phyloP scores from a whole-genome alignment of 1,140 invertebrate genomes.

The Heliothis subflexa region DNA sequence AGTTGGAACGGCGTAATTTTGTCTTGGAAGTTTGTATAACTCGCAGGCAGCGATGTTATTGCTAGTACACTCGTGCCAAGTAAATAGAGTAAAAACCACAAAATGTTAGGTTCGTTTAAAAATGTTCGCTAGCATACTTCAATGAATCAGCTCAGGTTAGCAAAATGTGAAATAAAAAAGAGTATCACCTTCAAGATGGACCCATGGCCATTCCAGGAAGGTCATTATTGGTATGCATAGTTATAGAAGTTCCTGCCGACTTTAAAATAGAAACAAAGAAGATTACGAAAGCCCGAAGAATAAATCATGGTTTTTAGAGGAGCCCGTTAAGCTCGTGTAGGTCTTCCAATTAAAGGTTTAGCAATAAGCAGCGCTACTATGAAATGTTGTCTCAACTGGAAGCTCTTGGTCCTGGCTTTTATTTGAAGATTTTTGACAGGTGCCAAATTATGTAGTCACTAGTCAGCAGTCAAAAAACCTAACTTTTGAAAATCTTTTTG shows the following conservation, averaged over 20 bases:
- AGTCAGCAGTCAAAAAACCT: too few relatives aligned
- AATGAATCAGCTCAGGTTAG: background rate
- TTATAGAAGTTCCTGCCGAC: background rate
- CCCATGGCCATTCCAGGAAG: background rate
- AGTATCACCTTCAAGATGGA: background rate
- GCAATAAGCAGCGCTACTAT: too few relatives aligned
- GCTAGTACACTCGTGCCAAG: background rate
- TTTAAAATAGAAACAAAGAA: background rate
- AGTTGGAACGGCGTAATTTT: slow-evolving; percentile 7
- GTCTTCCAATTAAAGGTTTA: too few relatives aligned
- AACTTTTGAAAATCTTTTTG: too few relatives aligned
- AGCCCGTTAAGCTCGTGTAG: too few relatives aligned
- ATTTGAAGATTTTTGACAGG: too few relatives aligned
- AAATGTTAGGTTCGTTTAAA: background rate
- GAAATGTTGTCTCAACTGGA: too few relatives aligned
- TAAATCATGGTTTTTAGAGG: too few relatives aligned
- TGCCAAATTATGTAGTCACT: too few relatives aligned
- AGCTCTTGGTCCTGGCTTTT: too few relatives aligned
- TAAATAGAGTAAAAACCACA: background rate
- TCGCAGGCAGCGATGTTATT: background rate
- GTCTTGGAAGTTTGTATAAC: background rate
- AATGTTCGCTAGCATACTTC: background rate
- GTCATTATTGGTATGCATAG: background rate
- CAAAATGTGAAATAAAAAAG: background rate
- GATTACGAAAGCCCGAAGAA: background rate